These are phyloP conservation scores for Cichlasoma orientale DNA, from an alignment of 2,797 vertebrate genomes.

Conservation along the genomic window DNA sequence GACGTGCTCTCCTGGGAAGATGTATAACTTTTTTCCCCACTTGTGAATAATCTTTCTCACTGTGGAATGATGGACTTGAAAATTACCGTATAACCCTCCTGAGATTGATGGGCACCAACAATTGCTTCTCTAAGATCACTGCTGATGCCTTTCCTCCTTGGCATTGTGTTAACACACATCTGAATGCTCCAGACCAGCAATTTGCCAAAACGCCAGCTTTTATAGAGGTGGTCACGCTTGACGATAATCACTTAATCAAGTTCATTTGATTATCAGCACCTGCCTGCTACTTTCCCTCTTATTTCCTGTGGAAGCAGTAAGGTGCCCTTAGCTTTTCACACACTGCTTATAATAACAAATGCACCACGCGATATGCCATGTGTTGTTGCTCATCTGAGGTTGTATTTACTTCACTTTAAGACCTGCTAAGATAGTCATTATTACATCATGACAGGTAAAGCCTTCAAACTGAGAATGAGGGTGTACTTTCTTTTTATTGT, in stretches of 20 bases:
- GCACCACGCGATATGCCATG: background rate
- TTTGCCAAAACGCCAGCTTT: background rate
- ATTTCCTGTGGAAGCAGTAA: background rate
- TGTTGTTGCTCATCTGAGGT: background rate
- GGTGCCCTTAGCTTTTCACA: background rate
- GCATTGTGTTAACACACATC: background rate
- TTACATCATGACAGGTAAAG: background rate
- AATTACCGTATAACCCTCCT: background rate
- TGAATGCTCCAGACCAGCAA: background rate
- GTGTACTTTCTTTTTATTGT: too few relatives aligned
- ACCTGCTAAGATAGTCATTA: background rate
- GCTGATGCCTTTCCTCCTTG: background rate
- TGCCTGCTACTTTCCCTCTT: background rate
- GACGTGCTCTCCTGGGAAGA: too few relatives aligned
- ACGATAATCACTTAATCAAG: background rate
- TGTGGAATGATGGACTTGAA: background rate
- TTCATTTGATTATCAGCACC: background rate
- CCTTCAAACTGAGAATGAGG: background rate
- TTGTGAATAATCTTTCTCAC: background rate
- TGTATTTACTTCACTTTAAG: background rate
- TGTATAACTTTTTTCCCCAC: background rate
- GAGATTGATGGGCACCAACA: background rate
- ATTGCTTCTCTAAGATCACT: background rate
- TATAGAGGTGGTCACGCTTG: background rate
- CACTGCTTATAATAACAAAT: background rate